These are phyloP conservation scores for Drosophila hamatofila DNA, from an alignment of 2,888 invertebrate species.

Conservation along the genomic window DNA sequence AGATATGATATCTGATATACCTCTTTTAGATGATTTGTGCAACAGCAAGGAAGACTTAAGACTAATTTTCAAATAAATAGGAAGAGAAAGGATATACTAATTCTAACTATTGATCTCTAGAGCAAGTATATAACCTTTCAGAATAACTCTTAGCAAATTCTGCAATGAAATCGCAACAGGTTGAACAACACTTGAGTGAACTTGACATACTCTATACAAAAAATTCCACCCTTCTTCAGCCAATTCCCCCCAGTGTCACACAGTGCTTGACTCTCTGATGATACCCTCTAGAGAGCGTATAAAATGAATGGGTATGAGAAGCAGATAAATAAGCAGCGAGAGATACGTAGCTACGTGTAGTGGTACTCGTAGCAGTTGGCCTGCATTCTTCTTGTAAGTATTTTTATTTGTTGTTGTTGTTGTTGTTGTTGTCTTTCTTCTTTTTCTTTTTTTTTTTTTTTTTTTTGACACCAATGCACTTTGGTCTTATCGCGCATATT, in stretches of 20 bases:
- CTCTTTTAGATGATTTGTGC: neutral
- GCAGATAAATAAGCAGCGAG: conserved; percentile 22
- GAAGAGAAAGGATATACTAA: neutral
- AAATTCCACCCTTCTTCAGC: neutral
- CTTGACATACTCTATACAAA: neutral
- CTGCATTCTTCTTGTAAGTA: conserved; percentile 60
- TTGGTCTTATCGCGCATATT: conserved; percentile 75
- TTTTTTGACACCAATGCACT: conserved; percentile 77
- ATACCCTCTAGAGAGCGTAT: conserved; percentile 9
- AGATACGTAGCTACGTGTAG: conserved; percentile 43
- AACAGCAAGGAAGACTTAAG: neutral
- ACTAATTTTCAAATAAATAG: no score
- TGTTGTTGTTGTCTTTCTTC: conserved; percentile 42
- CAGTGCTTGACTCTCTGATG: neutral
- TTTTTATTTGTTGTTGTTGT: conserved; percentile 30
- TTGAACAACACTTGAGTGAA: neutral
- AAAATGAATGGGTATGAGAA: neutral
- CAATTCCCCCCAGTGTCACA: neutral
- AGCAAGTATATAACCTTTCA: neutral
- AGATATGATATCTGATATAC: no score
- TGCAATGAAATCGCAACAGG: neutral
- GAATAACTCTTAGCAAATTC: neutral
- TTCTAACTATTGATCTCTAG: neutral
- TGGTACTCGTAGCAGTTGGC: conserved; percentile 39
- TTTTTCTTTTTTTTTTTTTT: conserved; percentile 66